phyloP scores from a whole-genome alignment of 2,113 vertebrate genomes.

The human region GRCh38 chr1:55409501-55410000 shows the following conservation, averaged over 20 bases:
- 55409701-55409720: background rate
- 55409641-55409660: background rate
- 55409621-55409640: background rate
- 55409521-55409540: background rate
- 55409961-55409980: background rate
- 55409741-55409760: background rate
- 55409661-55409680: background rate
- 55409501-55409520: background rate
- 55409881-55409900: background rate
- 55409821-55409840: background rate
- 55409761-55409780: background rate
- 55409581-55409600: conserved; percentile 4
- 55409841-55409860: background rate
- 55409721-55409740: background rate
- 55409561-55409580: background rate
- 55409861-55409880: background rate
- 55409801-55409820: background rate
- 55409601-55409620: background rate
- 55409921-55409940: background rate
- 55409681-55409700: background rate
- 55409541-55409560: background rate
- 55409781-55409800: background rate
- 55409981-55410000: background rate
- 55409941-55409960: background rate
- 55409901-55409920: background rate